These are phyloP conservation scores for Lepidotrigona ventralis DNA, from an alignment of 1,140 invertebrate species.

Conservation along the genomic window DNA sequence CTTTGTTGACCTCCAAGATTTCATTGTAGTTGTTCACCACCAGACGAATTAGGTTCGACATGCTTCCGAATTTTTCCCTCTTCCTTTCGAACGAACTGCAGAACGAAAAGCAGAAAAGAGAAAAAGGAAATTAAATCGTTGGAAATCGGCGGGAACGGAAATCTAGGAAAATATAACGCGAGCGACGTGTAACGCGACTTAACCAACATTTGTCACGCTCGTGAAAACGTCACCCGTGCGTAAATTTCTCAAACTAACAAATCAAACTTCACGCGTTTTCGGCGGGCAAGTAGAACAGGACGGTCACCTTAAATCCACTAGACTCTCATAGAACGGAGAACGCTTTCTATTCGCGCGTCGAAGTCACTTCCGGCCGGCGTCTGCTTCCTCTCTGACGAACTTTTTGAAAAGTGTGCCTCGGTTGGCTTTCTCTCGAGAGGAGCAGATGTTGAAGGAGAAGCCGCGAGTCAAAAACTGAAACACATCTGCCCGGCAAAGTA, in stretches of 20 bases:
- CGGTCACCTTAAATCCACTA: neutral
- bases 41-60: constrained; percentile 78
- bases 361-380: neutral
- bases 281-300: neutral
- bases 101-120: neutral
- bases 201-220: neutral
- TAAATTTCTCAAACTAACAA: neutral
- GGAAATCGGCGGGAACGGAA: neutral
- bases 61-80: constrained; percentile 51
- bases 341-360: neutral
- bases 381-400: too few relatives aligned
- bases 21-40: constrained; percentile 82
- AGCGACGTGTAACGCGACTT: neutral
- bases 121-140: neutral
- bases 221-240: neutral
- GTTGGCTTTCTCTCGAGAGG: neutral
- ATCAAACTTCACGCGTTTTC: neutral
- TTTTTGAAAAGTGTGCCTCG: neutral
- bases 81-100: neutral
- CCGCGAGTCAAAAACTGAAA: constrained; percentile 60
- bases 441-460: constrained; percentile 24
- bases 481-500: constrained; percentile 13
- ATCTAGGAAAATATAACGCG: neutral
- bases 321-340: neutral
- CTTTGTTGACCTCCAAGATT: constrained; percentile 78